Conservation (phyloP, 2,888 invertebrate species). For the Theretra japonica region DNA sequence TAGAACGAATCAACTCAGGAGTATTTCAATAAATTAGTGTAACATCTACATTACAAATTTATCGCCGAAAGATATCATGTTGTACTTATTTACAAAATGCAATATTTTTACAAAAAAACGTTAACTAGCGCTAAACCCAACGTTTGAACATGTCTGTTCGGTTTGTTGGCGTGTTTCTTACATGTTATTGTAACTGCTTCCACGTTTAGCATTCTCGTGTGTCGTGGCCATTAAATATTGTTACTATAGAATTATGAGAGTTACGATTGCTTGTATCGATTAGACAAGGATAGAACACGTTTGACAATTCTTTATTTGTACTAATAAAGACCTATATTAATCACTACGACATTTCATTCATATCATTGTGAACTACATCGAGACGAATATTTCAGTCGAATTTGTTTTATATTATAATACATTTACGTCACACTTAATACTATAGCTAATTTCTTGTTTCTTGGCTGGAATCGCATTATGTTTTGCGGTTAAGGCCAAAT, state of each 20-base stretch:
- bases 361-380: conserved; percentile 79
- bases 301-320: conserved; percentile 66
- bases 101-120: conserved; percentile 68
- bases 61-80: conserved; percentile 62
- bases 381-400: conserved; percentile 83
- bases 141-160: not conserved
- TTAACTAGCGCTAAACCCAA: conserved; percentile 45
- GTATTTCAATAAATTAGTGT: conserved; percentile 81
- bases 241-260: conserved; percentile 12
- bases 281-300: conserved; percentile 26
- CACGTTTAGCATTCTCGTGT: not conserved
- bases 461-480: conserved; percentile 78
- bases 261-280: conserved; percentile 12
- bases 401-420: conserved; percentile 74
- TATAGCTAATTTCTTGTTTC: conserved; percentile 64
- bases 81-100: conserved; percentile 84
- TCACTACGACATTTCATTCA: conserved; percentile 74
- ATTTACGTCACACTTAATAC: conserved; percentile 69
- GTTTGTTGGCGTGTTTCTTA: not conserved
- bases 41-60: conserved; percentile 67
- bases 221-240: not conserved
- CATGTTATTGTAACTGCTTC: conserved; percentile 11
- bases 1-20: conserved; percentile 78
- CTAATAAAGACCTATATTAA: conserved; percentile 80
- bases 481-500: conserved; percentile 75